These are phyloP conservation scores for Thelaira solivaga DNA, from an alignment of 2,888 invertebrate species.

Conservation along the genomic window DNA sequence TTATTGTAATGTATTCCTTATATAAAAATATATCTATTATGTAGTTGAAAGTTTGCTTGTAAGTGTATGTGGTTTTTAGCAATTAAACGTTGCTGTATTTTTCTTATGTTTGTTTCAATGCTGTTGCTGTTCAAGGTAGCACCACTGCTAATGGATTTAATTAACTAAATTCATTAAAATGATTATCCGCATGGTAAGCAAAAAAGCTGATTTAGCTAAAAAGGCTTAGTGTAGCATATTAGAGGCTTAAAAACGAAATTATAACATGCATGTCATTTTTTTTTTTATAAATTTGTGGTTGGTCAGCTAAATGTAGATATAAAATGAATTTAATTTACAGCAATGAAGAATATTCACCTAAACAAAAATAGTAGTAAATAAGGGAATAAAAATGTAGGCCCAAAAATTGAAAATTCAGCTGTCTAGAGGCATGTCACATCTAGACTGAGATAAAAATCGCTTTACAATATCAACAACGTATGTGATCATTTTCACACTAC, in stretches of 20 bases:
- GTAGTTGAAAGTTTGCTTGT: too few relatives aligned
- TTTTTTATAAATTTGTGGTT: too few relatives aligned
- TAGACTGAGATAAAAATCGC: too few relatives aligned
- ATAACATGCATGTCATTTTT: not conserved
- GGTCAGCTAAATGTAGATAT: too few relatives aligned
- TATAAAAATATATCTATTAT: not conserved
- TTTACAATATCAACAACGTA: too few relatives aligned
- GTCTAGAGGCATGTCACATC: too few relatives aligned
- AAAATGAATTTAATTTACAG: too few relatives aligned
- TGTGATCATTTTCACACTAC: too few relatives aligned
- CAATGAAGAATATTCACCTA: too few relatives aligned
- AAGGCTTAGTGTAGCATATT: not conserved
- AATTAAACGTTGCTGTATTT: slow-evolving; percentile 41
- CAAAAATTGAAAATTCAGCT: too few relatives aligned
- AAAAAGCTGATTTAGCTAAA: slow-evolving; percentile 37
- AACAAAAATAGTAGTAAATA: too few relatives aligned
- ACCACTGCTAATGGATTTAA: slow-evolving; percentile 46
- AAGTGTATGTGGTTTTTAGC: slow-evolving; percentile 26
- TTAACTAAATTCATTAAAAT: slow-evolving; percentile 59
- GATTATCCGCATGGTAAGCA: slow-evolving; percentile 57
- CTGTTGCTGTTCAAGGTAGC: slow-evolving; percentile 51
- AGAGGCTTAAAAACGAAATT: not conserved
- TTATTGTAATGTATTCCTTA: not conserved
- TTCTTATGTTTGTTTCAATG: not conserved
- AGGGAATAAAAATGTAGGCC: too few relatives aligned